Evolutionary conservation across 2,888 invertebrate genomes (phyloP).

Genomic region (Callyntrura guangdongensis): DNA sequence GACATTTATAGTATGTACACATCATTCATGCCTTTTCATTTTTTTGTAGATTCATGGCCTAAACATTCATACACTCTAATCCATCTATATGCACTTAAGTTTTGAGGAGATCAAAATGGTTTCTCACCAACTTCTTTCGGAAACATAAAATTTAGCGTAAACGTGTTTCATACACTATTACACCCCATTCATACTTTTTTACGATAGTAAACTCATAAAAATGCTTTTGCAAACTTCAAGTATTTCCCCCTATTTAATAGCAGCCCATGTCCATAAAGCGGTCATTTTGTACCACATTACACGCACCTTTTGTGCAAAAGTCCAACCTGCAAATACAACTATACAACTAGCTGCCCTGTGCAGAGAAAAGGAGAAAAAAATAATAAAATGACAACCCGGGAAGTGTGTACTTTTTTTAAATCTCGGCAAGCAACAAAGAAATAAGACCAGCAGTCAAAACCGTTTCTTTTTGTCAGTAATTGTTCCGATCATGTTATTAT

Average conservation of each 20-base stretch:
- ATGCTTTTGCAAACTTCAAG: too few relatives aligned
- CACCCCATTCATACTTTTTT: too few relatives aligned
- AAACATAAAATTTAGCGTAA: neutral
- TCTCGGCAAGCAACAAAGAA: conserved; percentile 8
- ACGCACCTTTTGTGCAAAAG: neutral
- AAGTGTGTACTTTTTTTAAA: neutral
- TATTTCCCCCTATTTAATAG: neutral
- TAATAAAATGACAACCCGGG: neutral
- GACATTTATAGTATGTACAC: too few relatives aligned
- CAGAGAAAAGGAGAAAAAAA: neutral
- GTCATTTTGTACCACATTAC: neutral
- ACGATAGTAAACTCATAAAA: too few relatives aligned
- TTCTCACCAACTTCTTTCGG: conserved; percentile 8
- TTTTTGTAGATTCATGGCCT: too few relatives aligned
- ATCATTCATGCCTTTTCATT: too few relatives aligned
- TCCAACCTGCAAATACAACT: neutral
- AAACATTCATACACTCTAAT: too few relatives aligned
- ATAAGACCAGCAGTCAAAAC: conserved; percentile 32
- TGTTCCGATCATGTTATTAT: conserved; percentile 5
- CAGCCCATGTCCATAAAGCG: neutral
- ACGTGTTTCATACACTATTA: neutral
- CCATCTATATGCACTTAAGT: neutral
- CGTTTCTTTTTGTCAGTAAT: neutral
- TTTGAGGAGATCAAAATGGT: neutral
- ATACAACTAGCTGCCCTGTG: neutral